Conservation (phyloP, 2,888 invertebrate genomes). For the Stenchaetothrips biformis region DNA sequence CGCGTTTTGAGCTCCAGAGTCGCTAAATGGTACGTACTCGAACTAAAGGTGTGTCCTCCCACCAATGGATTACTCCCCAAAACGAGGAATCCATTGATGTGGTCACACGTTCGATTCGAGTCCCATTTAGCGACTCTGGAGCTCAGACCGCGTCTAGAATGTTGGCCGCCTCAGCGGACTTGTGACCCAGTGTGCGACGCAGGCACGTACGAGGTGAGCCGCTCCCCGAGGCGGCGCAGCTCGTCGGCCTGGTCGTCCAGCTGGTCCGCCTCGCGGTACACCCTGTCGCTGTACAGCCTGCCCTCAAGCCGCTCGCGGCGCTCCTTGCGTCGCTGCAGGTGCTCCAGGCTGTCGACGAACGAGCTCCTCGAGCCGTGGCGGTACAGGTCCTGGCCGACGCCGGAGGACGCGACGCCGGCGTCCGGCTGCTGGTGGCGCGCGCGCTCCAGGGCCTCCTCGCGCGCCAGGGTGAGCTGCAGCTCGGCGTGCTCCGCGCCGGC, state of each 20-base stretch:
- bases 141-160: too few species aligned
- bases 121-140: too few species aligned
- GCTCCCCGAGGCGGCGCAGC: constrained; percentile 28
- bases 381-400: background rate
- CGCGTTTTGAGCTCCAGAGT: too few species aligned
- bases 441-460: constrained; percentile 29
- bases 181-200: too few species aligned
- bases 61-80: too few species aligned
- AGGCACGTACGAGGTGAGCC: background rate
- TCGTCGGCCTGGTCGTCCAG: constrained; percentile 26
- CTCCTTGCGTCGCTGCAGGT: constrained; percentile 1
- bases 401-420: background rate
- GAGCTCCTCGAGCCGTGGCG: constrained; percentile 12
- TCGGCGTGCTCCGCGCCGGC: constrained; percentile 28
- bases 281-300: constrained; percentile 31
- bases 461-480: constrained; percentile 30
- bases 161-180: too few species aligned
- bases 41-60: too few species aligned
- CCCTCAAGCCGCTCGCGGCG: constrained; percentile 27
- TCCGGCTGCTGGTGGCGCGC: background rate
- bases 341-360: constrained; percentile 5
- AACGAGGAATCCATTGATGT: too few species aligned
- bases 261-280: constrained; percentile 30
- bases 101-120: too few species aligned
- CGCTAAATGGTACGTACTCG: too few species aligned